These are phyloP conservation scores for Leptinotarsa peninsularis DNA, from an alignment of 2,888 invertebrate species.

Conservation along the genomic window DNA sequence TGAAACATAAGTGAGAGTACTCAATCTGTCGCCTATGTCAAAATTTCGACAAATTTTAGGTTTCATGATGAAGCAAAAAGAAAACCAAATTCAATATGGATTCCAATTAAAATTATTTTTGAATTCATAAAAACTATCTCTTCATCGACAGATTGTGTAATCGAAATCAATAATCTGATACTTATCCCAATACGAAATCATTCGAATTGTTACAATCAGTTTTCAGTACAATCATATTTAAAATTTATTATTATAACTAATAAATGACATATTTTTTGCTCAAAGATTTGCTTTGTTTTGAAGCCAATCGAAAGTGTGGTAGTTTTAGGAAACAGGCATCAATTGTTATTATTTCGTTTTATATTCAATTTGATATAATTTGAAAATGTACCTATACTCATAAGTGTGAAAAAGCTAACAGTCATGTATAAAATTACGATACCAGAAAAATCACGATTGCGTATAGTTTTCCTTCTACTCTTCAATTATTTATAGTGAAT, in stretches of 20 bases:
- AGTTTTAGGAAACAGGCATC: slow-evolving; percentile 6
- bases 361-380: slow-evolving; percentile 7
- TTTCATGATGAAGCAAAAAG: too few species aligned
- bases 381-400: slow-evolving; percentile 47
- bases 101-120: background rate
- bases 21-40: background rate
- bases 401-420: slow-evolving; percentile 44
- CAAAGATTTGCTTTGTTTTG: slow-evolving; percentile 16
- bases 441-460: background rate
- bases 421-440: slow-evolving; percentile 46
- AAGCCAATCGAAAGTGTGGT: slow-evolving; percentile 14
- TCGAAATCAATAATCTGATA: background rate
- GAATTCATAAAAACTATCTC: background rate
- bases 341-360: background rate
- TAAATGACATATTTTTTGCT: slow-evolving; percentile 27
- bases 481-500: slow-evolving; percentile 25
- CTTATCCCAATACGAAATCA: slow-evolving; percentile 19
- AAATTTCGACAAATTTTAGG: background rate
- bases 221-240: slow-evolving; percentile 39
- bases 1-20: slow-evolving; percentile 13
- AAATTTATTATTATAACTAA: slow-evolving; percentile 20
- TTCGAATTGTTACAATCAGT: slow-evolving; percentile 39
- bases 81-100: too few species aligned
- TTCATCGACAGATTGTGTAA: slow-evolving; percentile 4
- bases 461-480: background rate